Evolutionary conservation across 2,113 vertebrate species (phyloP).

Genomic region (Corvus moneduloides): DNA sequence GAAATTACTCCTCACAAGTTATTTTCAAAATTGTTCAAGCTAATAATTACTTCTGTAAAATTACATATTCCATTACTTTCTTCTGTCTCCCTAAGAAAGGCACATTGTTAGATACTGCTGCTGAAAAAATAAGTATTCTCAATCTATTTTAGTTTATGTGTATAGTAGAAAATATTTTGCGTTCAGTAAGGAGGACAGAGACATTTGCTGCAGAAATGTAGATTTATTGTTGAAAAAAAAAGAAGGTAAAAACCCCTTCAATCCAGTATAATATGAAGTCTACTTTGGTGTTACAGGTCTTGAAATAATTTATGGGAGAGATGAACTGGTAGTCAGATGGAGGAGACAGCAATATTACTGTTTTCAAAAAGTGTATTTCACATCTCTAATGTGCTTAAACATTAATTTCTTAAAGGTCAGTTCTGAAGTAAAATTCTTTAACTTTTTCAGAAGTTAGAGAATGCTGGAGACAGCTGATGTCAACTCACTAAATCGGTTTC

Average conservation of each 20-base stretch:
- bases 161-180: not conserved
- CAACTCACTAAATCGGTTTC: not conserved
- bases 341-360: not conserved
- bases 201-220: not conserved
- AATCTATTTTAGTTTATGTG: not conserved
- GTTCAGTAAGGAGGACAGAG: not conserved
- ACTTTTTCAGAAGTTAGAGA: not conserved
- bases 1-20: not conserved
- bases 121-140: not conserved
- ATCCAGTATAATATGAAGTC: not conserved
- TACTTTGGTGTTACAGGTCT: not conserved
- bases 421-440: not conserved
- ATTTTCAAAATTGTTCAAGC: not conserved
- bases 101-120: not conserved
- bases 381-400: not conserved
- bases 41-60: not conserved
- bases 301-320: not conserved
- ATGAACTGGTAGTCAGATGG: not conserved
- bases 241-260: not conserved
- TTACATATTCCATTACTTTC: not conserved
- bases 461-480: not conserved
- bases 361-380: not conserved
- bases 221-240: not conserved
- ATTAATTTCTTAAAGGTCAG: not conserved
- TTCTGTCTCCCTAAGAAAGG: not conserved